Evolutionary conservation across 2,113 vertebrate genomes (phyloP), one percentile per base, ranked within the genome.

Genomic region (Vombatus ursinus): DNA sequence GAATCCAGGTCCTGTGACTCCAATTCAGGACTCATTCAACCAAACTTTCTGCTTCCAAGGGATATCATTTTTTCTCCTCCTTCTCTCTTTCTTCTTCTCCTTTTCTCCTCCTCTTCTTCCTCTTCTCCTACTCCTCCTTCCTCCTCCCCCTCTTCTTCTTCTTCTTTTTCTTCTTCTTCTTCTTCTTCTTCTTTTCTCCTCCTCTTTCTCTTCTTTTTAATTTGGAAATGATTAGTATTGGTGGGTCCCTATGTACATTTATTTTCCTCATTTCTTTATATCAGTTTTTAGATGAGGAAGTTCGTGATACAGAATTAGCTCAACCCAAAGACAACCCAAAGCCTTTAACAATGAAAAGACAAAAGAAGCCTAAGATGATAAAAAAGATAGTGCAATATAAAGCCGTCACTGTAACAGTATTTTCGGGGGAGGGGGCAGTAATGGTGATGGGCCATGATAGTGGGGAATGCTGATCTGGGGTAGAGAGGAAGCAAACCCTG

Each of bases 221-320:
- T 90, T 61, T 95, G 25, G 8, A 22, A 90, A 92, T 95, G 92
- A 95, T 90, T 91, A 93, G 92, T 61, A 2, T 96, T 37, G 52
- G 9, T 12, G 68, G 92, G 16, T 94, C 95, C 95, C 44, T 89
- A 84, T 53, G 47, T 91, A 31, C n/a, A 94, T 91, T 52, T 90
- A 50, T 95, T 96, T 49, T 94, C 47, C 89, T 95, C 19, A 23
- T 47, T 5, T 9, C 22, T 24, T 95, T 94, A 48, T 77, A 0
- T 44, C 50, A 91, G 61, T 92, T 90, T 93, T 95, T 22, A 93
- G 26, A 19, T 54, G n/a, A 95, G 96, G 61, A 93, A 14, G 90
- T 96, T 93, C 93, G 10, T 61, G 61, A 92, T 26, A 52, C 3
- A 23, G 22, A 90, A 84, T 93, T 23, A 28, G 6, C 24, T 19